A percentile compares a stretch with the other conserved stretches of the same genome.
These are phyloP conservation scores for Trachelus troglodyta DNA, from an alignment of 2,888 invertebrate species.

Conservation along the genomic window DNA sequence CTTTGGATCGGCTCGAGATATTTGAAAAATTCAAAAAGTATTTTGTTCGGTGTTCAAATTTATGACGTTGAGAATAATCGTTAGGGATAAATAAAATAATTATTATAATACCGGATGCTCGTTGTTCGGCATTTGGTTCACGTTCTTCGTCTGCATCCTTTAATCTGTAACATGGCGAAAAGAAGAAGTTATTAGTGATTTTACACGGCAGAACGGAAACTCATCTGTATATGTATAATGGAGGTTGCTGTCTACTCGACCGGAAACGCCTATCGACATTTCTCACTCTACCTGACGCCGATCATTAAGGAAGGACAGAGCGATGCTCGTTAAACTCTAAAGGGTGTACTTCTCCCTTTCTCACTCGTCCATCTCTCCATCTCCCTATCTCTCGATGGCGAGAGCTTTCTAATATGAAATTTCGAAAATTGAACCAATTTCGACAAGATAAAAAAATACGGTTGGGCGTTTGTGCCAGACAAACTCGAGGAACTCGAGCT, in stretches of 20 bases:
- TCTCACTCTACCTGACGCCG: neutral
- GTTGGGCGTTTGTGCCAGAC: neutral
- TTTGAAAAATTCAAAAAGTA: too few species aligned
- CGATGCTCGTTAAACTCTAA: neutral
- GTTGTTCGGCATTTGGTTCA: conserved; percentile 39
- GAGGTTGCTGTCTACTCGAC: neutral
- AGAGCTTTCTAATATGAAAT: neutral
- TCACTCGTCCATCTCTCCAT: neutral
- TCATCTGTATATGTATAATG: neutral
- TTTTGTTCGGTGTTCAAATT: too few species aligned
- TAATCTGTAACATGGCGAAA: conserved; percentile 10
- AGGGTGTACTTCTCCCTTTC: neutral
- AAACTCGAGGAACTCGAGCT: conserved; percentile 1
- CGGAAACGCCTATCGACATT: conserved; percentile 1
- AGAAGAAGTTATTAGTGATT: neutral
- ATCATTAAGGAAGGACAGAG: neutral
- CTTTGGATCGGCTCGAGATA: too few species aligned
- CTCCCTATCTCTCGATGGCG: neutral
- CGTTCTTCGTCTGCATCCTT: conserved; percentile 50
- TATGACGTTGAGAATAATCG: too few species aligned
- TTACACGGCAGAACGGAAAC: neutral
- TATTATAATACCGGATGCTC: conserved; percentile 11
- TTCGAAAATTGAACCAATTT: neutral
- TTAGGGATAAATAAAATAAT: neutral
- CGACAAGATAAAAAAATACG: neutral